These are phyloP conservation scores for Tigriopus californicus DNA, from an alignment of 2,888 invertebrate genomes.

Conservation along the genomic window DNA sequence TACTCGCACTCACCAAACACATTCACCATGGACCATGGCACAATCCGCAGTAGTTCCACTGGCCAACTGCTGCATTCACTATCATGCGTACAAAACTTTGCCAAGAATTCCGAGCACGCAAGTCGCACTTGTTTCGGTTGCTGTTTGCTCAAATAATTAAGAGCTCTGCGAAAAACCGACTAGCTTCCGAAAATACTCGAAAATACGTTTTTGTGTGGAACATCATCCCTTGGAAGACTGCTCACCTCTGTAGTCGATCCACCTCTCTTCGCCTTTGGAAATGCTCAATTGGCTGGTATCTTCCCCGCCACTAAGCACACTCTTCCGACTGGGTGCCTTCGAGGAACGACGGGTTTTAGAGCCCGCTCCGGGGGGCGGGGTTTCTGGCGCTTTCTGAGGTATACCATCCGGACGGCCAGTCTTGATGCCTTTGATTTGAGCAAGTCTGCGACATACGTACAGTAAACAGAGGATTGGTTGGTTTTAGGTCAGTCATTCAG, in stretches of 20 bases:
- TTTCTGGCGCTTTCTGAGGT: not conserved
- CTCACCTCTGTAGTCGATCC: conserved; percentile 11
- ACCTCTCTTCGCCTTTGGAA: not conserved
- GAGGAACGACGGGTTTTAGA: not conserved
- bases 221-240: not conserved
- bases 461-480: too few relatives aligned
- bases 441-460: not conserved
- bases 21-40: too few relatives aligned
- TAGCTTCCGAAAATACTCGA: not conserved
- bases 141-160: not conserved
- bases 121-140: not conserved
- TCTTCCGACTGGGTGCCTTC: not conserved
- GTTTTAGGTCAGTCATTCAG: too few relatives aligned
- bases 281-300: not conserved
- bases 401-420: not conserved
- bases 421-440: not conserved
- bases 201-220: not conserved
- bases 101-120: too few relatives aligned
- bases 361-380: not conserved
- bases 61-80: too few relatives aligned
- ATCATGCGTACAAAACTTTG: too few relatives aligned
- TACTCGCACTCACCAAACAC: too few relatives aligned
- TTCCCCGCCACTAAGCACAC: too few relatives aligned
- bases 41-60: too few relatives aligned
- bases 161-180: not conserved